Base-by-base conservation (phyloP, 2,797 vertebrate species). In the Crocidura indochinensis region DNA sequence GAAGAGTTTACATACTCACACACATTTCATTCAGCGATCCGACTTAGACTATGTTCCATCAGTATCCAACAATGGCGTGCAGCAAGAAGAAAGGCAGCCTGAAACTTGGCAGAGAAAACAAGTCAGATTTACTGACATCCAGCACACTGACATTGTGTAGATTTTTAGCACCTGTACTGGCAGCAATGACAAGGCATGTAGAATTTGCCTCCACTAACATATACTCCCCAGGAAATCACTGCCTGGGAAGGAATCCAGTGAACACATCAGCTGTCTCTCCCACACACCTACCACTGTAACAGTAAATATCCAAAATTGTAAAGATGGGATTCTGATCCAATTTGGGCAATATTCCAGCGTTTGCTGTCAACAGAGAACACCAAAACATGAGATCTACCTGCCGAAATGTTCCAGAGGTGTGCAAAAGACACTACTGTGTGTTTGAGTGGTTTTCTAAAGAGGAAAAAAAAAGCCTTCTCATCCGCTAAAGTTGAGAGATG, bases 171-270 rank as follows among this genome's bases (percentile, higher is more conserved):
- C 87, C 91, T 96, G 84, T 87, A 68, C 89, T 90, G 78, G 90
- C 83, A 94, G 87, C 69, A 62, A 47, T 85, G 82, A 74, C 6
- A 1, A 92, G 87, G 53, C 88, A 74, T 89, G 72, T 88, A 93
- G 93, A 93, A 91, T 91, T 71, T 91, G 89, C 91, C 81, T 87
- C 81, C 78, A 94, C 79, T 84, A 92, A 85, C 82, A 94, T 79
- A 74, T 67, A 76, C 86, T 92, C 81, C 92, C 95, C 60, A 77
- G 93, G 87, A 84, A 94, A 95, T 94, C 90, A 83, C 87, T 94
- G 92, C 95, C 92, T 95, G 94, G 95, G 94, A 96, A 97, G 83
- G 85, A 88, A 95, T 96, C 95, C 95, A 96, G 93, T 95, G 95
- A 96, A 95, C 87, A 96, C 88, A 96, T 96, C 94, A 91, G 79